phyloP scores from a whole-genome alignment of 2,113 vertebrate species.

The Coracopsis vasa region DNA sequence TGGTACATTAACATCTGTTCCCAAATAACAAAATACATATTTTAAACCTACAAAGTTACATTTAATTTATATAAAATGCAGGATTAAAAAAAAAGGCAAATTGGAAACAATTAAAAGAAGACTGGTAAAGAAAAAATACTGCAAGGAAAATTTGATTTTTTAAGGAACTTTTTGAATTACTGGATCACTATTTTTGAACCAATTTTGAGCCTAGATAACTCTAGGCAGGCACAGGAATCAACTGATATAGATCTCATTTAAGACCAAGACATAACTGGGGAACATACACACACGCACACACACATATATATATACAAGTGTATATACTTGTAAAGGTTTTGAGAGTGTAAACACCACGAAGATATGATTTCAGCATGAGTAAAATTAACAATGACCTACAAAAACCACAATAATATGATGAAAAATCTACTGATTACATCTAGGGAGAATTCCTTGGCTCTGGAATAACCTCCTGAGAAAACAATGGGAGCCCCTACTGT shows the following conservation, averaged over 20 bases:
- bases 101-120: background rate
- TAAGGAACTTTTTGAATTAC: background rate
- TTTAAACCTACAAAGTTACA: background rate
- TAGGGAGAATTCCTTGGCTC: background rate
- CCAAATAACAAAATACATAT: accelerated
- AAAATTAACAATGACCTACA: background rate
- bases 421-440: constrained; percentile 10
- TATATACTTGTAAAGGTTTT: background rate
- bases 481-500: constrained; percentile 24
- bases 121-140: background rate
- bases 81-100: accelerated
- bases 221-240: background rate
- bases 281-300: background rate
- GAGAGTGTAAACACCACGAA: background rate
- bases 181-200: background rate
- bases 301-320: background rate
- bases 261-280: background rate
- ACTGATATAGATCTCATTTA: background rate
- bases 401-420: background rate
- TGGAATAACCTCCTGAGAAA: constrained; percentile 18
- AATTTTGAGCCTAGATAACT: background rate
- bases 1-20: background rate
- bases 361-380: background rate
- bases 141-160: background rate
- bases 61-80: background rate